Evolutionary conservation across 2,888 invertebrate species (phyloP), one percentile per base, ranked within the genome.

Genomic region (Drosophila neonasuta): DNA sequence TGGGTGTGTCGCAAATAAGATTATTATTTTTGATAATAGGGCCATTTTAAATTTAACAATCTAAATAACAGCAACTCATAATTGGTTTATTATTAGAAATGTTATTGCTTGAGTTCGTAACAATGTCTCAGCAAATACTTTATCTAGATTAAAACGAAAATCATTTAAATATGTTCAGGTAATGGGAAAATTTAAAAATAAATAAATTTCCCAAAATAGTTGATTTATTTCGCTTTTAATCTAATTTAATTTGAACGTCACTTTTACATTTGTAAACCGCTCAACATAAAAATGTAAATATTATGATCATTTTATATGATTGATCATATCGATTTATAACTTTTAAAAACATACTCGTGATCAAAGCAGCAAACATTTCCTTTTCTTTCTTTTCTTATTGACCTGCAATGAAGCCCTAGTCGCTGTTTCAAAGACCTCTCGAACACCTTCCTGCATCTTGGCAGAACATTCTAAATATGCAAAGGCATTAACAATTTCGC

Each of bases 391-490:
- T 94, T 95, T 96, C 94, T 96, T 97, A 93, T 98, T 97, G 9
- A 75, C 73, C 46, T 68, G 77, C 91, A 99, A 93, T 85, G 99
- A 98, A 88, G 99, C 99, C 90, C 97, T 94, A 76, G 99, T 98
- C 88, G 99, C 99, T 86, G 98, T 98, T 94, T 99, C 99, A 92
- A 99, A 99, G 79, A 99, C 99, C 92, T 99, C 98, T 81, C 98
- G 94, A 60, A 99, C 98, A 87, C 99, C 99, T 91, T 99, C 98
- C 94, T 99, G 99, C 92, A 98, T 99, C 92, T 99, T 99, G 88
- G 99, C 99, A 34, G 99, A 99, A 92, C 99, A 99, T 92, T 99
- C 99, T 87, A 99, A 94, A 92, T 99, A 99, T 69, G 97, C 97
- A 90, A 97, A 98, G 60, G 99, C 99, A 91, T 97, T 97, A 77